Conservation (phyloP, 2,113 vertebrate species). For the Mormoops blainvillei region DNA sequence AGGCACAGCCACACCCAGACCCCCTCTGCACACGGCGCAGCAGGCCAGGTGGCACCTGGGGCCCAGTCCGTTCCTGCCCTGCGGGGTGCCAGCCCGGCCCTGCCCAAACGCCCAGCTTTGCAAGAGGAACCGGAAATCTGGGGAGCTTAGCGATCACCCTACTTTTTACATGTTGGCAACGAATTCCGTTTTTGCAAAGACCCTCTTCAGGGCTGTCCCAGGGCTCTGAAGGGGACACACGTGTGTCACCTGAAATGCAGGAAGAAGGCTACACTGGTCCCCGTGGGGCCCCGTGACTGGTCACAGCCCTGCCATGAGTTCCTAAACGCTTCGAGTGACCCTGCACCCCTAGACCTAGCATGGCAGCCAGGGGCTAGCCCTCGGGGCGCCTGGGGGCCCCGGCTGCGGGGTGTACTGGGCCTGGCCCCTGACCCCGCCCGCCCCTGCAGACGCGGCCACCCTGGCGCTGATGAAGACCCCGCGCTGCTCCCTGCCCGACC, state of each 20-base stretch:
- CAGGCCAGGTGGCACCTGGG: accelerated
- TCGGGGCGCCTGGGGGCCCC: neutral
- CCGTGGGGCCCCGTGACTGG: accelerated
- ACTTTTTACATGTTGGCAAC: neutral
- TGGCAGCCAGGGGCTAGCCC: accelerated
- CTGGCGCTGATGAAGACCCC: constrained; percentile 94
- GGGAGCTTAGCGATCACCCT: neutral
- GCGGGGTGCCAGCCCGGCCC: no score
- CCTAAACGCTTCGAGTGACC: neutral
- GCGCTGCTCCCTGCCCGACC: constrained; percentile 94
- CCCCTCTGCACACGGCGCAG: neutral
- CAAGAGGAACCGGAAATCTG: neutral
- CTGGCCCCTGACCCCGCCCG: accelerated
- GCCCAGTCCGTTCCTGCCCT: neutral
- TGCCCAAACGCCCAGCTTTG: neutral
- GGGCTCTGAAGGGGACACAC: neutral
- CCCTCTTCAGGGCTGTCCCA: neutral
- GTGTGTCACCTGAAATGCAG: neutral
- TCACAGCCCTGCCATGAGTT: accelerated
- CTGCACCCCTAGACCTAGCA: accelerated
- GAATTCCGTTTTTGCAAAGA: neutral
- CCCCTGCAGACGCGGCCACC: constrained; percentile 87
- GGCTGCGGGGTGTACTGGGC: accelerated
- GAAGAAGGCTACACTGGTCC: accelerated
- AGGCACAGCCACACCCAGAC: accelerated